Percentiles rank a stretch among this genome's conserved stretches.
Evolutionary conservation across 1,140 invertebrate genomes (phyloP).

Genomic region (Pseudomyrmex gracilis): DNA sequence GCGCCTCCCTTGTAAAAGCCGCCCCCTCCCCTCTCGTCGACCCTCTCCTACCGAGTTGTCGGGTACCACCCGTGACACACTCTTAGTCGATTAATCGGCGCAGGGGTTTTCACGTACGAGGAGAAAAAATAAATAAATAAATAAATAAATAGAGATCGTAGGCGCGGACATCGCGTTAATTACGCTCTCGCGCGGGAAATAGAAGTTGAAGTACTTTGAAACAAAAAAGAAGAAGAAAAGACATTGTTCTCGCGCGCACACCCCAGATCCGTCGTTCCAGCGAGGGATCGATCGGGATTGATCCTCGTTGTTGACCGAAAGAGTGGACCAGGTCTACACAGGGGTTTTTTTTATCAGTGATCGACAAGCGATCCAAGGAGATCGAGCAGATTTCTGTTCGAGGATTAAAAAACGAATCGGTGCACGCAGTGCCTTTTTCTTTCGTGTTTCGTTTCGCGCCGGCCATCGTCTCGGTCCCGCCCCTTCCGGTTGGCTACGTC

Average conservation of each 20-base stretch:
- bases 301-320: constrained; percentile 18
- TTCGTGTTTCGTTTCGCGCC: constrained; percentile 41
- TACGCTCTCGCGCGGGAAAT: background rate
- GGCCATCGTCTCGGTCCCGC: constrained; percentile 32
- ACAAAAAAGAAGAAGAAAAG: constrained; percentile 1
- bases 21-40: constrained; percentile 16
- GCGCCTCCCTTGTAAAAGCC: constrained; percentile 63
- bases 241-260: background rate
- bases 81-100: constrained; percentile 32
- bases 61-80: constrained; percentile 24
- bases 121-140: background rate
- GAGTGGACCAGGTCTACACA: constrained; percentile 23
- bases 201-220: background rate
- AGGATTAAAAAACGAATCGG: background rate
- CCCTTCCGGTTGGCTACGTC: constrained; percentile 44
- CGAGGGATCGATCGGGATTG: constrained; percentile 46
- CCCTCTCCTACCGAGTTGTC: constrained; percentile 14
- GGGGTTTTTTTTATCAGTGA: constrained; percentile 26
- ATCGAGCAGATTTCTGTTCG: background rate
- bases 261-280: background rate
- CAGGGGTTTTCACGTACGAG: background rate
- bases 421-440: constrained; percentile 66
- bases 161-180: background rate
- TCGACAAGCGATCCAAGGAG: background rate
- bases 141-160: background rate